A percentile compares a stretch with the other conserved stretches of the same genome.
phyloP scores from a whole-genome alignment of 2,113 vertebrate genomes.

The Felis catus region DNA sequence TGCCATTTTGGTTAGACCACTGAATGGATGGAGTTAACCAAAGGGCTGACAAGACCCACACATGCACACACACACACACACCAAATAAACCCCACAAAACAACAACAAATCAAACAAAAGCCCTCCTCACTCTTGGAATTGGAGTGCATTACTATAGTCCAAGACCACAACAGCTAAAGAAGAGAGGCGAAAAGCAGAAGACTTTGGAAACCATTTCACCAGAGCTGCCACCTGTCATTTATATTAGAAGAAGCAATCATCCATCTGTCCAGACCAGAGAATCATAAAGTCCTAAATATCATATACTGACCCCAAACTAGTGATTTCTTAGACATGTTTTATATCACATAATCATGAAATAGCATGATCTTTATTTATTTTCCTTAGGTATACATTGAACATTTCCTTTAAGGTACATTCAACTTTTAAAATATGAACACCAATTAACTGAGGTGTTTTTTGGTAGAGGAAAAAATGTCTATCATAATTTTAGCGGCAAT shows the following conservation, averaged over 20 bases:
- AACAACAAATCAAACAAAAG: background rate
- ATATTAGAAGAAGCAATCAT: constrained; percentile 46
- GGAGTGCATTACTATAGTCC: background rate
- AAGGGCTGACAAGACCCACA: background rate
- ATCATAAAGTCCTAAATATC: constrained; percentile 59
- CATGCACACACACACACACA: background rate
- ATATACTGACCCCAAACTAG: constrained; percentile 36
- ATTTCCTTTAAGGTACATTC: constrained; percentile 40
- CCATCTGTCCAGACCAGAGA: constrained; percentile 46
- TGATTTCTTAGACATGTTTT: constrained; percentile 24
- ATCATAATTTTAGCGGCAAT: constrained; percentile 61
- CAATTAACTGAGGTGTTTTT: constrained; percentile 51
- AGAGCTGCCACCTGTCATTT: constrained; percentile 56
- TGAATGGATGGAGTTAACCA: background rate
- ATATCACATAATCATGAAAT: constrained; percentile 46
- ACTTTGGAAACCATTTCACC: constrained; percentile 59
- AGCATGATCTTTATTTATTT: constrained; percentile 25
- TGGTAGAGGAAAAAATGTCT: constrained; percentile 42
- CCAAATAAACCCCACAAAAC: background rate
- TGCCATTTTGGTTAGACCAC: background rate
- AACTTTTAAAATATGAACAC: constrained; percentile 54
- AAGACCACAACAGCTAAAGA: constrained; percentile 52
- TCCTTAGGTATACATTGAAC: constrained; percentile 32
- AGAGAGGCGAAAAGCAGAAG: constrained; percentile 37
- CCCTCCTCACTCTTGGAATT: background rate